Evolutionary conservation across 2,797 vertebrate genomes (phyloP), one percentile per base, ranked within the genome.

Genomic region (Dermochelys coriacea): DNA sequence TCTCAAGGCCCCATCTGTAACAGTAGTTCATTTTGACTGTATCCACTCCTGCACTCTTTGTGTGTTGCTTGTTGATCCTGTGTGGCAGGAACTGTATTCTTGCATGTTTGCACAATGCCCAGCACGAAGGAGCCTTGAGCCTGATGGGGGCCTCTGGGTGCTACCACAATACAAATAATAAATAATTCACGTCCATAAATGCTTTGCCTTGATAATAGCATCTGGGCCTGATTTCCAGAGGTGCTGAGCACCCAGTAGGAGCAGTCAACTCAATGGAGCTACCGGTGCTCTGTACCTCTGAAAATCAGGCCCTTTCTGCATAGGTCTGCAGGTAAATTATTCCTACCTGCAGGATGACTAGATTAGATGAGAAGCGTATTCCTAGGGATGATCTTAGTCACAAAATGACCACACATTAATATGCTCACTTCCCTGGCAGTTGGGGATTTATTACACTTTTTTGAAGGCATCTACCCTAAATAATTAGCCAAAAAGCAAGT

Each of bases 1-100:
- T 25, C 68, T 3, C 27, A 0, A 0, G 47, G 80, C 4, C 11
- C 2, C 31, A 85, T 0, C 34, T 49, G 45, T 37, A 50, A 61
- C 37, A 5, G 8, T 52, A 88, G 75, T 41, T 64, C 49, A 27
- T 10, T 23, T 25, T 59, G 31, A 23, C 71, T 79, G 23, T 37
- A 47, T 11, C 50, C 75, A 50, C 45, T 82, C 68, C 55, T 12
- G 64, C 47, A 7, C 68, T 29, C 47, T 68, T 27, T 19, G 64
- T 49, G 14, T 86, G 59, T 29, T 59, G 47, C 55, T 89, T 55
- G 50, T 31, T 47, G 37, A 37, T 79, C n/a, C 3, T 18, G 1
- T 57, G 64, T 15, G 74, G 77, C 21, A 37, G 29, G 75, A 80
- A 47, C 45, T 0, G 1, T 49, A 34, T 54, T 8, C 81, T 27